Base-by-base conservation (phyloP, 1,140 invertebrate genomes). In the Pararge aegeria region DNA sequence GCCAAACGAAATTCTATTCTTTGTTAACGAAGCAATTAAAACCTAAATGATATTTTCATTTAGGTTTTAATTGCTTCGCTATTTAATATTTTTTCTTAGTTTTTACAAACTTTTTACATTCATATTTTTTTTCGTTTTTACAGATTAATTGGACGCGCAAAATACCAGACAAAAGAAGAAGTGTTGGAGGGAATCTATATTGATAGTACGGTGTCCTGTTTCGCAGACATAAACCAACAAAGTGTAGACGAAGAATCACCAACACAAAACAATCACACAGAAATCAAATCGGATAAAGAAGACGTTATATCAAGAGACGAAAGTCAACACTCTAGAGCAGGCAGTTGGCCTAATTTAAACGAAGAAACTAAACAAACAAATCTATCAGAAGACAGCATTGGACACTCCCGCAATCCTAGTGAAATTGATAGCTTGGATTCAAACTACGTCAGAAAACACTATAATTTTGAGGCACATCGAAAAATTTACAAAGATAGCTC, bases 391-490 rank as follows among this genome's bases (percentile, higher is more conserved):
- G 87, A 88, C 55, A 89, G 87, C 53, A 85, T 89, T 15, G 77
- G 84, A 40, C 82, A 86, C 60, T 90, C 90, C 18, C 80, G 82
- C 9, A 89, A 90, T 61, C 88, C 86, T 18, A 92, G 92, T 67
- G 92, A 93, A 75, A 92, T 93, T 55, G 92, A 93, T 73, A 93
- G 92, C 70, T 86, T 93, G 50, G 93, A 93, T 70, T 93, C 92
- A n/a, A 93, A 93, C 68, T 93, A 93, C 75, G 92, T 93, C 21
- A 91, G 92, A 68, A 91, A 92, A 69, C 88, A 90, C 70, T 91
- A 90, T 40, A 90, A 90, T 64, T 90, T 91, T 68, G 89, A 90
- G 56, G 89, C 78, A 10, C 82, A 91, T 67, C 66, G 74, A 53
- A 80, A 82, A 70, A 75, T 66, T 66, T 90, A 86, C 57, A 90